These are phyloP conservation scores for Oeneis ivallda DNA, from an alignment of 2,888 invertebrate species.

Conservation along the genomic window DNA sequence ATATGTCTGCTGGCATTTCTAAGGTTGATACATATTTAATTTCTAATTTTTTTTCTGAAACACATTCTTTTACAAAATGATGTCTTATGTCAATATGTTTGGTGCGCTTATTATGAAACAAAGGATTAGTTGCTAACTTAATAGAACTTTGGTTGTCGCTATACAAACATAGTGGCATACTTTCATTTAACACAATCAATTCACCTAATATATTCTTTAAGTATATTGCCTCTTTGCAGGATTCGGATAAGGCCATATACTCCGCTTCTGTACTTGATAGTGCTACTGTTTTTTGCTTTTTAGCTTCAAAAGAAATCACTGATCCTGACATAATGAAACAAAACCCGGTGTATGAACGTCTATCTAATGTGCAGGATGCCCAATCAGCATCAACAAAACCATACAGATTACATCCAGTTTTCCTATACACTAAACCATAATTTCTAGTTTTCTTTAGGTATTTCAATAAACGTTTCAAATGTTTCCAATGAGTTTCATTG, in stretches of 20 bases:
- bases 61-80: conserved; percentile 31
- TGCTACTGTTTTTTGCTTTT: no score
- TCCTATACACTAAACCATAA: conserved; percentile 15
- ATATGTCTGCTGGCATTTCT: conserved; percentile 3
- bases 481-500: conserved; percentile 35
- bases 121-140: conserved; percentile 23
- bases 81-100: conserved; percentile 40
- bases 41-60: neutral
- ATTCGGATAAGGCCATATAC: conserved; percentile 20
- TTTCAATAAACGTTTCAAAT: conserved; percentile 34
- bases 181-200: conserved; percentile 11
- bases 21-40: neutral
- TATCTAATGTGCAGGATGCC: conserved; percentile 13
- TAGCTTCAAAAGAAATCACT: no score
- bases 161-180: conserved; percentile 10
- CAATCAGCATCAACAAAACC: conserved; percentile 23
- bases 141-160: conserved; percentile 7
- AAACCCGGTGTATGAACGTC: no score
- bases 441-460: conserved; percentile 27
- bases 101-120: conserved; percentile 32
- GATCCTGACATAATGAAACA: no score
- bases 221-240: conserved; percentile 39
- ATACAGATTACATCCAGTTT: conserved; percentile 1
- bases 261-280: no score
- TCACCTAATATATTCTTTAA: conserved; percentile 35